Evolutionary conservation across 1,140 invertebrate species (phyloP), one percentile per base, ranked within the genome.

Genomic region (Papilio machaon): DNA sequence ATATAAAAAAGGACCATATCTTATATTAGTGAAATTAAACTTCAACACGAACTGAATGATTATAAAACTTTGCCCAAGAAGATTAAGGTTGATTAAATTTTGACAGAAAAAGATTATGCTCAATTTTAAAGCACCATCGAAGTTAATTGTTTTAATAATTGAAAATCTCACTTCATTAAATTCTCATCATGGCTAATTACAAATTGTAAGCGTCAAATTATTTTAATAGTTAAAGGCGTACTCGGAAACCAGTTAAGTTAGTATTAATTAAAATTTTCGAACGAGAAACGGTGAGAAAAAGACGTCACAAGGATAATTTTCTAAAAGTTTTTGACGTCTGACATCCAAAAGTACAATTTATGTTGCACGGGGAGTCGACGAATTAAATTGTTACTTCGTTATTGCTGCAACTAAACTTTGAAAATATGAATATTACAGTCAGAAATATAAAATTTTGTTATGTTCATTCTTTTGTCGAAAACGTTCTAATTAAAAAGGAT

Each of bases 261-360:
- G 91, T 90, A 93, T 92, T 91, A 94, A 94, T 94, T 93, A 91
- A 93, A 93, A 91, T 90, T 91, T 86, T 90, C 91, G 80, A 84
- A 81, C 88, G 86, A 91, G 90, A 92, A 93, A 92, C 91, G 91
- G 88, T 88, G 82, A 84, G 81, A 86, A 88, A 89, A 91, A 88
- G 91, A 93, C 91, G 93, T 94, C 93, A 94, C 89, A 88, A 91
- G 91, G 91, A 91, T 91, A 91, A 91, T 90, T 92, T 86, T 83
- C 85, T 13, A 83, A 87, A 92, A 93, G 88, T 94, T 93, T 88
- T 83, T 89, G 93, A 94, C 93, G 91, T 89, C 89, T 92, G 92
- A 94, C 93, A 93, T 92, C 93, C 86, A 87, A 88, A 89, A 92
- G 91, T 91, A 92, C 82, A 88, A 94, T 94, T 94, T 94, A 93